These are phyloP conservation scores for Enteromius trimaculatus DNA, from an alignment of 2,797 vertebrate species.

Conservation along the genomic window DNA sequence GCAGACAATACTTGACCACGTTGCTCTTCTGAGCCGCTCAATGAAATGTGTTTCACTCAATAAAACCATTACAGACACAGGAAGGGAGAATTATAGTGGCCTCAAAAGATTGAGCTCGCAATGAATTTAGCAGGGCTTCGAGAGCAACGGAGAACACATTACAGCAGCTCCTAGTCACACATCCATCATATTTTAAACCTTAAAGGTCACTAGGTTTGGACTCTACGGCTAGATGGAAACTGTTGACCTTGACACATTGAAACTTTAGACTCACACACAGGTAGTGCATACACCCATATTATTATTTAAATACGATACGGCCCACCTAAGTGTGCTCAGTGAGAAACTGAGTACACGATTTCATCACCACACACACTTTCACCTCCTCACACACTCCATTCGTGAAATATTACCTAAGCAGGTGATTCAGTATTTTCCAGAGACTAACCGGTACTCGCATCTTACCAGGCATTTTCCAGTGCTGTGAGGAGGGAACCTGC, in stretches of 20 bases:
- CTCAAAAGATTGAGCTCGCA: not conserved
- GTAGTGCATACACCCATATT: slow-evolving; percentile 26
- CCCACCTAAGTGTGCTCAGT: not conserved
- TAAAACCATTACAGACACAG: slow-evolving; percentile 39
- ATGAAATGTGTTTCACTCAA: slow-evolving; percentile 44
- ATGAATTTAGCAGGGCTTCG: slow-evolving; percentile 6
- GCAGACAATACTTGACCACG: slow-evolving; percentile 26
- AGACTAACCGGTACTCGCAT: slow-evolving; percentile 17
- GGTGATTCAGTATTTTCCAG: slow-evolving; percentile 53
- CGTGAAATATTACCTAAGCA: slow-evolving; percentile 48
- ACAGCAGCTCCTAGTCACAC: not conserved
- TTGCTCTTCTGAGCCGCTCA: slow-evolving; percentile 18
- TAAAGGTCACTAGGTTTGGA: slow-evolving; percentile 27
- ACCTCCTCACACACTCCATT: slow-evolving; percentile 9
- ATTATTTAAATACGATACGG: slow-evolving; percentile 29
- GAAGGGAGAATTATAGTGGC: slow-evolving; percentile 19
- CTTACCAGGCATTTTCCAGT: slow-evolving; percentile 42
- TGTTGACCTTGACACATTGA: slow-evolving; percentile 24
- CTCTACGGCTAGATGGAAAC: slow-evolving; percentile 13
- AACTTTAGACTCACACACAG: not conserved
- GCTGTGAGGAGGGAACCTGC: slow-evolving; percentile 17
- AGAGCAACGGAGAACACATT: not conserved
- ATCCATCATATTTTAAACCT: slow-evolving; percentile 36
- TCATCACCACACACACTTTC: slow-evolving; percentile 9
- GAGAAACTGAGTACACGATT: slow-evolving; percentile 14